Evolutionary conservation across 2,113 vertebrate genomes (phyloP), one percentile per base, ranked within the genome.

Genomic region (Pelecanoides urinatrix): DNA sequence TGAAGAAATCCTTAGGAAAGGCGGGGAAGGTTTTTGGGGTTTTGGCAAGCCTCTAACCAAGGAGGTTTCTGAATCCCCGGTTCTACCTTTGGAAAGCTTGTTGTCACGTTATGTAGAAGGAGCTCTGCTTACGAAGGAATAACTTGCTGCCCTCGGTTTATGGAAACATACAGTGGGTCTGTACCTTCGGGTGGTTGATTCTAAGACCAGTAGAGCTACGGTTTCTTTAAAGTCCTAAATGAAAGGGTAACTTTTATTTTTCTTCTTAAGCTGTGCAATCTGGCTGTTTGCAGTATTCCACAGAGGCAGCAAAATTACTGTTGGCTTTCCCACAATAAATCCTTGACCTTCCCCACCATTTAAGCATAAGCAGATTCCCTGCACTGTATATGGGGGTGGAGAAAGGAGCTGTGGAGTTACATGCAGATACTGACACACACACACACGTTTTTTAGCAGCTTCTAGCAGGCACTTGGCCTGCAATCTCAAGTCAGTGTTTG

Each of bases 301-400:
- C 74, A 44, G 77, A 92, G 81, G 67, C 91, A 77, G 75, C 6
- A 34, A 47, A 92, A 83, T 96, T 88, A 50, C 88, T 68, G 7
- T 61, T 93, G 88, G 79, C 86, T 95, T 96, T 92, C 65, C 50
- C 85, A 93, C 87, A 91, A 66, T 45, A 93, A 90, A 85, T 90
- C 66, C 74, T 79, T 73, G 96, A 94, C 91, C 84, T 91, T 95
- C 92, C 55, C 34, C 62, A 38, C 45, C 67, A 62, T 73, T 94
- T 96, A 82, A 94, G 71, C 71, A 36, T 86, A 83, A 83, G 67
- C 91, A 95, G 89, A 86, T 94, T 97, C 83, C 59, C 74, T n/a
- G 61, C 2, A 1, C 49, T 72, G 58, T 47, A 2, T 49, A 9
- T 2, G 58, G 77, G 92, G 56, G 66, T 45, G 74, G 77, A 70